These are phyloP conservation scores for Pseudanteris insignis DNA, from an alignment of 2,888 invertebrate species.

Conservation along the genomic window DNA sequence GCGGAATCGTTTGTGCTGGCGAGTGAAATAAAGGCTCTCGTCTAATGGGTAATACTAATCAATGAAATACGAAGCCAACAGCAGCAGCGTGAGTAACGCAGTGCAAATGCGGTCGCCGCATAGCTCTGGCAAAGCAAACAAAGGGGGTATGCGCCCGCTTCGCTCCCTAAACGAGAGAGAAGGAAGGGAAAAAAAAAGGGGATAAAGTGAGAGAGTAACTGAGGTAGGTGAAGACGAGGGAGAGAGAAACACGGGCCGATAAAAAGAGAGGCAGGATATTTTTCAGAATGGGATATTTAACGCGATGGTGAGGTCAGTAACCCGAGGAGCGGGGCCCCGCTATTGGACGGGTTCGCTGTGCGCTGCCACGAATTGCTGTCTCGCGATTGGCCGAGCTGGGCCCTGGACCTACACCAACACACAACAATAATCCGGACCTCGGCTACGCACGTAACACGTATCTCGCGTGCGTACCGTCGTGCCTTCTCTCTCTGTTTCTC, in stretches of 20 bases:
- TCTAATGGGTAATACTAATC: conserved; percentile 66
- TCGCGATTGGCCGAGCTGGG: conserved; percentile 64
- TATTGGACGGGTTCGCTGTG: conserved; percentile 60
- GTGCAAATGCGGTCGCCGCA: conserved; percentile 52
- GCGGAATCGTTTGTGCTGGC: conserved; percentile 45
- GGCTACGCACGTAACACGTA: conserved; percentile 49
- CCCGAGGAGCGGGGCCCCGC: conserved; percentile 59
- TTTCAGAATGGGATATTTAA: conserved; percentile 67
- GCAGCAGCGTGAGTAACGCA: conserved; percentile 44
- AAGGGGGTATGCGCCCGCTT: conserved; percentile 58
- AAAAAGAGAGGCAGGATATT: conserved; percentile 57
- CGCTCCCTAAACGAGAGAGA: conserved; percentile 45
- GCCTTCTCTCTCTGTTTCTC: conserved; percentile 3
- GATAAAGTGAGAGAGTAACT: conserved; percentile 12
- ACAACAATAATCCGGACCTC: conserved; percentile 46
- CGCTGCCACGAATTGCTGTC: conserved; percentile 63
- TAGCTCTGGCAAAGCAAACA: conserved; percentile 60
- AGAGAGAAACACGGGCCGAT: conserved; percentile 45
- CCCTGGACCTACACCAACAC: conserved; percentile 66
- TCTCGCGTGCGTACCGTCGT: conserved; percentile 37
- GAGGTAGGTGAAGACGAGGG: conserved; percentile 39
- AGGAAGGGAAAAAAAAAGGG: conserved; percentile 24
- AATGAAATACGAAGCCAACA: conserved; percentile 64
- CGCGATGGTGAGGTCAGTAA: conserved; percentile 65
- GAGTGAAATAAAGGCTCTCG: conserved; percentile 61